A percentile compares a stretch with the other conserved stretches of the same genome.
These are phyloP conservation scores for Iselma pallidipennis DNA, from an alignment of 2,888 invertebrate genomes.

Conservation along the genomic window DNA sequence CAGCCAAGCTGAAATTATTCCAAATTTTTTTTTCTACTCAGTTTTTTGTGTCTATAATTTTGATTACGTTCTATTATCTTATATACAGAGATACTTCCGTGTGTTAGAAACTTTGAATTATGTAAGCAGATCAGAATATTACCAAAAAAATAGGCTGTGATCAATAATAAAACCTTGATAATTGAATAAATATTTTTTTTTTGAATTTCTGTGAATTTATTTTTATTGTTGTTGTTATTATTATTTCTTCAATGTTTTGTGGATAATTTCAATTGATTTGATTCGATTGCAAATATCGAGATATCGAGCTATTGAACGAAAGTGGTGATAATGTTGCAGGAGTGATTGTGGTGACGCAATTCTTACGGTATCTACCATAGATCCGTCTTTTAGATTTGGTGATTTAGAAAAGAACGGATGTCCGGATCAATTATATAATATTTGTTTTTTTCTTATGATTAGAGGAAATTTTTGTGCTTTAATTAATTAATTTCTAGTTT, in stretches of 20 bases:
- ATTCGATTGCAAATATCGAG: no score
- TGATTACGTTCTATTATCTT: neutral
- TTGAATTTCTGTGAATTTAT: neutral
- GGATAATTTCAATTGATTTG: no score
- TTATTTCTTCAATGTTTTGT: no score
- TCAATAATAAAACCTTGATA: neutral
- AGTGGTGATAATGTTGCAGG: neutral
- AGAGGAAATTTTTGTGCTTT: neutral
- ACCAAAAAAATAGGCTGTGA: neutral
- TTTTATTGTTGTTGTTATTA: neutral
- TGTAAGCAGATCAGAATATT: neutral
- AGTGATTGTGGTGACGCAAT: neutral
- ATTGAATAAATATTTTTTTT: neutral
- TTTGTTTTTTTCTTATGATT: no score
- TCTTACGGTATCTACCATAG: neutral
- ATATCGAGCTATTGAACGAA: no score
- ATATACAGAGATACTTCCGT: neutral
- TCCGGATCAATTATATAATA: no score
- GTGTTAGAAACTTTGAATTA: constrained; percentile 1
- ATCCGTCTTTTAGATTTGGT: neutral
- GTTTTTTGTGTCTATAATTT: neutral
- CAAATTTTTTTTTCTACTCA: neutral
- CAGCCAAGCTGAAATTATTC: neutral
- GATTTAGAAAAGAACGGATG: neutral
- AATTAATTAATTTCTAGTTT: neutral